These are phyloP conservation scores for Stegodyphus dumicola DNA, from an alignment of 1,140 invertebrate species.

Conservation along the genomic window DNA sequence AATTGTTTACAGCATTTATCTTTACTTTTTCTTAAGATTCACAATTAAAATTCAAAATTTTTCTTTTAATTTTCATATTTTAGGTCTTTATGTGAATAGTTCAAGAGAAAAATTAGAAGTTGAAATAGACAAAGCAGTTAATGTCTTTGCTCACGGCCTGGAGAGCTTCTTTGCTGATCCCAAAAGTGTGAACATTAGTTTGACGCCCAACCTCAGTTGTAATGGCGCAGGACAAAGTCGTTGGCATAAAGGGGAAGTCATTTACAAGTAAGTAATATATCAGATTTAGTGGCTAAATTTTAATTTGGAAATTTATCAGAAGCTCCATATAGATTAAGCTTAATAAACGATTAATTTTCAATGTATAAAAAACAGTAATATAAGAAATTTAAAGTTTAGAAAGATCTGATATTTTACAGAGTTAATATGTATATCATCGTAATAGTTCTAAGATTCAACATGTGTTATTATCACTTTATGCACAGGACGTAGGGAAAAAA, in stretches of 20 bases:
- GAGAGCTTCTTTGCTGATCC: constrained; percentile 85
- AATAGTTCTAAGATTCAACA: too few species aligned
- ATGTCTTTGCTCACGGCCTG: constrained; percentile 90
- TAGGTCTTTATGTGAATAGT: constrained; percentile 92
- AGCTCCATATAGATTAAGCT: too few species aligned
- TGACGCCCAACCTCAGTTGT: constrained; percentile 85
- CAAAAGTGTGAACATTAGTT: constrained; percentile 73
- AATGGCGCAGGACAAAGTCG: constrained; percentile 78
- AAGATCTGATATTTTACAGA: too few species aligned
- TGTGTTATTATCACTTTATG: too few species aligned
- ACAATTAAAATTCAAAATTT: too few species aligned
- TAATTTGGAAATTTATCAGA: background rate
- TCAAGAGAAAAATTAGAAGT: constrained; percentile 81
- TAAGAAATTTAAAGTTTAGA: too few species aligned
- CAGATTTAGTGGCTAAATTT: background rate
- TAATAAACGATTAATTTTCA: too few species aligned
- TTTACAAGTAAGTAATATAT: constrained; percentile 72
- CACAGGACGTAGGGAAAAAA: too few species aligned
- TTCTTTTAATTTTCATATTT: constrained; percentile 8
- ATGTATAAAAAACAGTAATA: too few species aligned
- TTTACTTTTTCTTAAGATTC: too few species aligned
- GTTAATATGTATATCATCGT: too few species aligned
- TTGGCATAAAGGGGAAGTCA: constrained; percentile 80
- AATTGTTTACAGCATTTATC: too few species aligned
- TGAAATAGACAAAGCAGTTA: constrained; percentile 88